phyloP scores from a whole-genome alignment of 2,797 vertebrate species.

The Danio aesculapii region DNA sequence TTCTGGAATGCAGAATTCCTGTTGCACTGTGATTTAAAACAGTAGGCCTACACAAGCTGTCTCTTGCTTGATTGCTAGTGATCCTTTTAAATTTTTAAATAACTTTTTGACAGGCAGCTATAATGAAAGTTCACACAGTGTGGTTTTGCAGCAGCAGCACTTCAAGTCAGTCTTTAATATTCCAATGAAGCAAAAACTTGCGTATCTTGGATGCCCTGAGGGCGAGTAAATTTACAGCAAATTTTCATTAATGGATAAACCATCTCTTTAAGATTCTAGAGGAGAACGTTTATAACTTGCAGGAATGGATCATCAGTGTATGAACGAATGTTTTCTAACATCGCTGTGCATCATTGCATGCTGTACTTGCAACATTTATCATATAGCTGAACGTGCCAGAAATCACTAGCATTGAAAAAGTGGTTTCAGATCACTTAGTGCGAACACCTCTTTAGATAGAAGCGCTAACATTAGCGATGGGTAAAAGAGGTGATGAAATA shows the following conservation, averaged over 20 bases:
- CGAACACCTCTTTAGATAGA: neutral
- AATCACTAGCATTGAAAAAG: no score
- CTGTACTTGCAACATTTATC: no score
- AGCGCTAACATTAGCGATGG: neutral
- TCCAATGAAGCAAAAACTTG: neutral
- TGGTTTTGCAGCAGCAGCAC: neutral
- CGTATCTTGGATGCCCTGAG: neutral
- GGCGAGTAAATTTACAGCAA: neutral
- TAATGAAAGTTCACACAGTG: neutral
- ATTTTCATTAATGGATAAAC: neutral
- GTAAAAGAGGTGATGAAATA: neutral
- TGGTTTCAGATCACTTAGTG: neutral
- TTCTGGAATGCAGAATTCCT: neutral
- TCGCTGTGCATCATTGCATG: no score
- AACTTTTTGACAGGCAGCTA: neutral
- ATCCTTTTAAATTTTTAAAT: conserved; percentile 6
- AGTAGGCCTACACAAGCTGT: conserved; percentile 5
- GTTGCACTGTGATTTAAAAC: conserved; percentile 17
- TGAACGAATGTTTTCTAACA: no score
- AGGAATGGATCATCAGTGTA: no score
- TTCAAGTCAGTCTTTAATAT: neutral
- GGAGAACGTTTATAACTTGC: no score
- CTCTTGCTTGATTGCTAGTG: neutral
- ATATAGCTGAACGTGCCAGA: no score
- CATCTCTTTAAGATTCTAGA: neutral